These are phyloP conservation scores for Caenorhabditis inopinata DNA, from an alignment of 1,140 invertebrate genomes.

Conservation along the genomic window DNA sequence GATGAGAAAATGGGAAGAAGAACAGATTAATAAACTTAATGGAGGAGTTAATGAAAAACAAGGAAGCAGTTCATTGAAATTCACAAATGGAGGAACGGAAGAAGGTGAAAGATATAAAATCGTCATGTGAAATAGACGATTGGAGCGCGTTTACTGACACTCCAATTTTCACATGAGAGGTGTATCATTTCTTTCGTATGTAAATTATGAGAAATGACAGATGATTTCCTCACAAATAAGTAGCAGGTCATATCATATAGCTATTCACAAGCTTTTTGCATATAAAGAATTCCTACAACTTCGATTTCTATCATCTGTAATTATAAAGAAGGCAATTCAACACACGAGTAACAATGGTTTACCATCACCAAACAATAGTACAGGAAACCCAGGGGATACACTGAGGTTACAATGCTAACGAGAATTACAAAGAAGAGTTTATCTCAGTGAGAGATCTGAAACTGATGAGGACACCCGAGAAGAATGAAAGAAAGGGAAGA, in stretches of 20 bases:
- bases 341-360: no score
- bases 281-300: no score
- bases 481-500: not conserved
- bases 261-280: no score
- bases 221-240: not conserved
- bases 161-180: not conserved
- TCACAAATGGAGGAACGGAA: not conserved
- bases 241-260: no score
- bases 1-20: no score
- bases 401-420: not conserved
- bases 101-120: not conserved
- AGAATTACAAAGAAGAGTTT: not conserved
- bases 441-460: not conserved
- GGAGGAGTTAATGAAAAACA: not conserved
- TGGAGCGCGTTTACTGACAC: not conserved
- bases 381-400: not conserved
- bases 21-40: not conserved
- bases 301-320: no score
- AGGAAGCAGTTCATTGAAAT: not conserved
- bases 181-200: not conserved
- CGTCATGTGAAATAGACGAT: not conserved
- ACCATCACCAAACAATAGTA: not conserved
- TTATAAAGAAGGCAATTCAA: no score
- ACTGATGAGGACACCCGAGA: not conserved
- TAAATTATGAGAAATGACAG: not conserved